phyloP scores from a whole-genome alignment of 2,113 vertebrate species.

The Electrona antarctica region DNA sequence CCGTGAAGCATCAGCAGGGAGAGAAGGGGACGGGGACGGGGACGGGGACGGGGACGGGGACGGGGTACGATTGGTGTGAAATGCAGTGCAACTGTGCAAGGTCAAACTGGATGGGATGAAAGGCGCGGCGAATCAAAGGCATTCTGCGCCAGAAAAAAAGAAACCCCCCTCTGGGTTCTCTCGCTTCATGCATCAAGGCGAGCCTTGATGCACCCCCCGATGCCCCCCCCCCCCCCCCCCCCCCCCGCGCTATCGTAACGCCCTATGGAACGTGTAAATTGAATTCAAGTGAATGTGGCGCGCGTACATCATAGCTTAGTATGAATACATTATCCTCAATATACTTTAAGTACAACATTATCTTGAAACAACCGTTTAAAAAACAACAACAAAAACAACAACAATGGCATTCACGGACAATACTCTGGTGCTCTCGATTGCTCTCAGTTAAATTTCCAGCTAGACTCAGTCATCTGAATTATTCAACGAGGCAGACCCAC shows the following conservation, averaged over 20 bases:
- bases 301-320: background rate
- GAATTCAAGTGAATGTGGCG: background rate
- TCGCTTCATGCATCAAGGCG: constrained; percentile 16
- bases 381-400: background rate
- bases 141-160: background rate
- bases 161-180: constrained; percentile 8
- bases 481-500: background rate
- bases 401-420: background rate
- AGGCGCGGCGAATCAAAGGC: constrained; percentile 20
- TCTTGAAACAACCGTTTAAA: no score
- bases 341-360: no score
- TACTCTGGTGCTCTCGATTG: background rate
- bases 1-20: background rate
- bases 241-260: background rate
- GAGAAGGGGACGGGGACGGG: background rate
- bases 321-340: background rate
- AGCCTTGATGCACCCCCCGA: no score
- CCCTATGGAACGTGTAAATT: background rate
- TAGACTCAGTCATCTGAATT: background rate
- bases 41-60: no score
- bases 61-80: constrained; percentile 5
- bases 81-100: constrained; percentile 17
- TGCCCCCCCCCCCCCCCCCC: no score
- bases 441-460: background rate
- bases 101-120: constrained; percentile 18